These are phyloP conservation scores for Agrochola lychnidis DNA, from an alignment of 2,888 invertebrate species.

Conservation along the genomic window DNA sequence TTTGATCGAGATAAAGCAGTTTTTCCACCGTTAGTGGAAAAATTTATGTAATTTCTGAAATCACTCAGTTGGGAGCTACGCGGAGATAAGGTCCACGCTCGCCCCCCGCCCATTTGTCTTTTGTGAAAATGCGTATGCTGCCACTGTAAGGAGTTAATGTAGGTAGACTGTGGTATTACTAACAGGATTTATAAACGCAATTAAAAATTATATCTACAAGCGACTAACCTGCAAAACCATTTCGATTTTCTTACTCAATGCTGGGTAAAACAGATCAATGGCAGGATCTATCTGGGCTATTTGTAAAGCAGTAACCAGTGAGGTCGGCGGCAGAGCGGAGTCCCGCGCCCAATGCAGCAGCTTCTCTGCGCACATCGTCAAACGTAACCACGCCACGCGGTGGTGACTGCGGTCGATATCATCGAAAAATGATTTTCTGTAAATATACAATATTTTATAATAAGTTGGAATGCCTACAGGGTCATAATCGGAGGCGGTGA, in stretches of 20 bases:
- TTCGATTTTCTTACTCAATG: slow-evolving; percentile 73
- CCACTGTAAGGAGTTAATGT: background rate
- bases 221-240: slow-evolving; percentile 71
- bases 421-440: slow-evolving; percentile 78
- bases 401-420: slow-evolving; percentile 73
- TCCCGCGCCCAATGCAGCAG: slow-evolving; percentile 79
- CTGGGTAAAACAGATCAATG: slow-evolving; percentile 80
- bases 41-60: background rate
- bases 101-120: background rate
- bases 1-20: background rate
- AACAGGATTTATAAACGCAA: background rate
- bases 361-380: slow-evolving; percentile 73
- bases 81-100: background rate
- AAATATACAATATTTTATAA: slow-evolving; percentile 37
- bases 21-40: background rate
- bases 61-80: background rate
- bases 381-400: slow-evolving; percentile 81
- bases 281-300: slow-evolving; percentile 82
- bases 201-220: background rate
- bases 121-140: background rate
- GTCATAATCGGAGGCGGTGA: background rate
- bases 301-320: slow-evolving; percentile 78
- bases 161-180: background rate
- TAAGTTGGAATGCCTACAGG: background rate
- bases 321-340: slow-evolving; percentile 81